Evolutionary conservation across 1,140 invertebrate species (phyloP), one percentile per base, ranked within the genome.

Genomic region (Drosophila grimshawi): DNA sequence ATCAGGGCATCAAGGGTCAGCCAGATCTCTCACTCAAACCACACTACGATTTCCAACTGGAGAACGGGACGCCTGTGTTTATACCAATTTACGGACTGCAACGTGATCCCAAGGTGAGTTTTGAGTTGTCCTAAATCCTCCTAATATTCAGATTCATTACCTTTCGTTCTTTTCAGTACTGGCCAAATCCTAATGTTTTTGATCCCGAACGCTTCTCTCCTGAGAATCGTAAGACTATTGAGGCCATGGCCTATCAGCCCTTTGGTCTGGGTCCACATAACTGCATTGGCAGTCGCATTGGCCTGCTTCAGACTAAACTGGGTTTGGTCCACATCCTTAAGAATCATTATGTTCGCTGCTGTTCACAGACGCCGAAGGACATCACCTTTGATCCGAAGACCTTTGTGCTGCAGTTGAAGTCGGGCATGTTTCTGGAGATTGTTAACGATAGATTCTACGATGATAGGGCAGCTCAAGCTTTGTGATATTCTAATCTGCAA

Each of bases 241-340:
- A 46, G 52, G 93, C 90, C 52, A 94, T 93, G 76, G 93, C 94
- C 0, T 97, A 95, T 88, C 86, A 97, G 37, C 96, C 97, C 0
- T 98, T 98, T 78, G 96, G 96, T 1, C 94, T 95, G 52, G 96
- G 96, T 6, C 95, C 95, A 0, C 94, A 96, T 48, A 95, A 94
- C 88, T 97, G 96, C 85, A 96, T 97, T 75, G 96, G 96, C 95
- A 93, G 91, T 27, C 71, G 92, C 2, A 89, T 92, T 41, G 91
- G 88, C 3, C 64, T 92, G 3, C 64, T 93, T 0, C 91, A 92
- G 59, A 30, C 79, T 4, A 92, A 92, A 39, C 30, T 91, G 3
- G 91, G 90, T 5, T 60, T 92, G 19, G 83, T 92, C 0, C 82
- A 92, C 41, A 37, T 92, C 7, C 52, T 92, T 0, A 91, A 81